Base-by-base conservation (phyloP, 2,888 invertebrate genomes). In the Ceramica pisi region DNA sequence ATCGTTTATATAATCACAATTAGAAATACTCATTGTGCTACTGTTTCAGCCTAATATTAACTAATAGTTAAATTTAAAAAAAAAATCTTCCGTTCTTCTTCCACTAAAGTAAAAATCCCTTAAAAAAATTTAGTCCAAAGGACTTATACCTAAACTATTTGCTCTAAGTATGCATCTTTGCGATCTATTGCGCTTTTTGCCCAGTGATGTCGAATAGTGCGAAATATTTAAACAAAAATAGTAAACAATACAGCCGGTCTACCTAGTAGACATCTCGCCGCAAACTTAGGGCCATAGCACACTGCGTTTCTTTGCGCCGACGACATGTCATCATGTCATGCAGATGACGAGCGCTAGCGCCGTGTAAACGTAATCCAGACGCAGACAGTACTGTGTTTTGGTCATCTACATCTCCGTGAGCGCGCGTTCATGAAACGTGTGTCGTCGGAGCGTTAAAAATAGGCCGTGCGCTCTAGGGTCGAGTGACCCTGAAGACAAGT, bases 31-130 rank as follows among this genome's bases (percentile, higher is more conserved):
- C 64, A 71, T 62, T 51, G 35, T 59, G 55, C 14, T 51, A 23
- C 62, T 41, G 19, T 46, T 60, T 57, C 21, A 59, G 61, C 16
- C 19, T 19, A 16, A 41, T 56, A 59, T 26, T 23, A 66, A 53
- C 64, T 67, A 67, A 67, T 83, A 83, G 81, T 83, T 81, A 78
- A 57, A 59, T 72, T 61, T 51, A 64, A 64, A 41, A 38, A 31
- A 23, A 53, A 57, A 55, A 38, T 61, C 67, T 61, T 76, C 64
- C 60, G 44, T 31, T 38, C 23, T 71, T 64, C 55, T 76, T 81
- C 66, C 63, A 78, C 14, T 51, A 55, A 31, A 21, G 16, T n/a
- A 55, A 23, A n/a, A 16, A 21, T n/a, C 4, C 3, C 35, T 12
- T 12, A 55, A 41, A 46, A 46, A 53, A 57, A 35, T 23, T 12